Conservation (phyloP, 2,797 vertebrate species). For the Menidia menidia region DNA sequence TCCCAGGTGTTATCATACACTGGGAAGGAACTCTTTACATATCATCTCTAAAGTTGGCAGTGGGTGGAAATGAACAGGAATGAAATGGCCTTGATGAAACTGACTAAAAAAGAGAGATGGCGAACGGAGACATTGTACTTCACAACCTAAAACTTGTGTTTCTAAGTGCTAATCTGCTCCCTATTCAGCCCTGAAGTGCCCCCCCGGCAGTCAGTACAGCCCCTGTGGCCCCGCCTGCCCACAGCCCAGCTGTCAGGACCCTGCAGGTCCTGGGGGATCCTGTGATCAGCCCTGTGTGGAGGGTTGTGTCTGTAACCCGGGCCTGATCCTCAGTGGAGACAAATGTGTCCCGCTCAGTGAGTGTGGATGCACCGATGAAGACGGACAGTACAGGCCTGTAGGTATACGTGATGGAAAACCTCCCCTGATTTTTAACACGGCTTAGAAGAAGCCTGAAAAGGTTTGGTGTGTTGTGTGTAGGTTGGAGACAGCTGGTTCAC, state of each 20-base stretch:
- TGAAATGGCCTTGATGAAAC: too few species aligned
- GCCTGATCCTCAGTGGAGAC: constrained; percentile 87
- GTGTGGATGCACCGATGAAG: constrained; percentile 86
- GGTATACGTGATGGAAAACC: constrained; percentile 32
- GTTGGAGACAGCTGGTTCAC: constrained; percentile 88
- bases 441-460: too few species aligned
- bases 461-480: constrained; percentile 59
- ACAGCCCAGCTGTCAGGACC: constrained; percentile 83
- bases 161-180: background rate
- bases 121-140: too few species aligned
- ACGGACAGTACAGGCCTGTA: constrained; percentile 84
- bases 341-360: constrained; percentile 83
- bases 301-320: constrained; percentile 88
- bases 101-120: too few species aligned
- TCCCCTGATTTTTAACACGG: background rate
- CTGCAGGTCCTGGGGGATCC: constrained; percentile 45
- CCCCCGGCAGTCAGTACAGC: constrained; percentile 83
- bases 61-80: too few species aligned
- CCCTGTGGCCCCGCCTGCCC: constrained; percentile 85
- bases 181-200: constrained; percentile 87
- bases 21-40: too few species aligned
- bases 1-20: too few species aligned
- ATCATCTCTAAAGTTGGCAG: too few species aligned
- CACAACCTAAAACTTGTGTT: too few species aligned
- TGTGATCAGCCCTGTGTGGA: constrained; percentile 86